These are phyloP conservation scores for Rhodeus uyekii DNA, from an alignment of 2,797 vertebrate species.

Conservation along the genomic window DNA sequence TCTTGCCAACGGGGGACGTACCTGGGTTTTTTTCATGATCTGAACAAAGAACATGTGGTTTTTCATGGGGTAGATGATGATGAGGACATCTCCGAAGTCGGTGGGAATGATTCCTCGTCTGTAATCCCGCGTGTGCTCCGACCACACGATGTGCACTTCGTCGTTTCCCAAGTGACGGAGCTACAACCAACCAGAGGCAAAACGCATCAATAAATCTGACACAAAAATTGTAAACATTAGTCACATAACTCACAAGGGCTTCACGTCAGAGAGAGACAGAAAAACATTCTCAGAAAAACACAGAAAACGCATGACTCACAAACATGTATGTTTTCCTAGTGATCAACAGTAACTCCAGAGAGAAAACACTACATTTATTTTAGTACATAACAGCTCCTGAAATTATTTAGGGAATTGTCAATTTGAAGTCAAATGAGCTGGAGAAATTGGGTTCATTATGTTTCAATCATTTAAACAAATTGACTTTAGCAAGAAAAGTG, in stretches of 20 bases:
- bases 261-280: background rate
- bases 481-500: conserved; percentile 78
- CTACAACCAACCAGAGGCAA: conserved; percentile 69
- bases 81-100: conserved; percentile 95
- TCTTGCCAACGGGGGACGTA: conserved; percentile 59
- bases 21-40: conserved; percentile 96
- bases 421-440: conserved; percentile 70
- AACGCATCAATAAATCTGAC: conserved; percentile 55
- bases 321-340: conserved; percentile 50
- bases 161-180: conserved; percentile 99
- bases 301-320: background rate
- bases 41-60: conserved; percentile 97
- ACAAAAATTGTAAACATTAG: conserved; percentile 60
- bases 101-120: conserved; percentile 95
- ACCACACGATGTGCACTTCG: conserved; percentile 98
- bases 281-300: background rate
- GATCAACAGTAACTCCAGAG: conserved; percentile 46
- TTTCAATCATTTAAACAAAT: conserved; percentile 80
- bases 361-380: conserved; percentile 40
- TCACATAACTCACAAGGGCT: conserved; percentile 16
- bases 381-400: conserved; percentile 42
- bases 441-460: conserved; percentile 76
- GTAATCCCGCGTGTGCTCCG: conserved; percentile 96
- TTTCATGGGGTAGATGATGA: conserved; percentile 98
- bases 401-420: conserved; percentile 66